Evolutionary conservation across 2,888 invertebrate species (phyloP).

Genomic region (Pandemis cinnamomeana): DNA sequence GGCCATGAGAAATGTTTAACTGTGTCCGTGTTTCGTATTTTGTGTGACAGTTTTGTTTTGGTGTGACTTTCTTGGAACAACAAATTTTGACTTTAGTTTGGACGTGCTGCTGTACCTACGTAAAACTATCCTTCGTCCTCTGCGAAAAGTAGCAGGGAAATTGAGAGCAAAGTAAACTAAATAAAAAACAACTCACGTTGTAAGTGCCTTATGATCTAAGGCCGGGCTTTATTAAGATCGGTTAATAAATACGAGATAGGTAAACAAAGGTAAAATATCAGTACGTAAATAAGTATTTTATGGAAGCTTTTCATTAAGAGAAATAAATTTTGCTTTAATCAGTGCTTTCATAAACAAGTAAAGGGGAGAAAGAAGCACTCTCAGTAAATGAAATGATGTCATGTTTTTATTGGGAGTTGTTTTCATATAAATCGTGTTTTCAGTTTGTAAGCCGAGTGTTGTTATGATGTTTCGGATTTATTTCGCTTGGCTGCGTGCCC

Average conservation of each 20-base stretch:
- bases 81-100: no score
- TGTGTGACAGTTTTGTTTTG: no score
- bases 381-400: constrained; percentile 9
- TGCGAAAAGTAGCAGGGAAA: no score
- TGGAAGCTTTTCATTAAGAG: not conserved
- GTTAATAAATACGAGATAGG: not conserved
- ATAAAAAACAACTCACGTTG: no score
- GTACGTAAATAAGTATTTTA: not conserved
- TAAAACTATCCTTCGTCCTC: no score
- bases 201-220: no score
- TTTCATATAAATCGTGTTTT: constrained; percentile 29
- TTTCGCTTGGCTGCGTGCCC: constrained; percentile 36
- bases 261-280: not conserved
- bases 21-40: no score
- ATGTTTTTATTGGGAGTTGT: constrained; percentile 4
- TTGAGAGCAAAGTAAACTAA: no score
- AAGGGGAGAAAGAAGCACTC: not conserved
- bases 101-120: no score
- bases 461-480: constrained; percentile 34
- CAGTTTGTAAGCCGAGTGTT: constrained; percentile 19
- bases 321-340: not conserved
- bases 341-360: not conserved
- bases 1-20: no score
- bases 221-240: not conserved
- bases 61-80: no score